Evolutionary conservation across 1,140 invertebrate species (phyloP), one percentile per base, ranked within the genome.

Genomic region (Lanistes nyassanus): DNA sequence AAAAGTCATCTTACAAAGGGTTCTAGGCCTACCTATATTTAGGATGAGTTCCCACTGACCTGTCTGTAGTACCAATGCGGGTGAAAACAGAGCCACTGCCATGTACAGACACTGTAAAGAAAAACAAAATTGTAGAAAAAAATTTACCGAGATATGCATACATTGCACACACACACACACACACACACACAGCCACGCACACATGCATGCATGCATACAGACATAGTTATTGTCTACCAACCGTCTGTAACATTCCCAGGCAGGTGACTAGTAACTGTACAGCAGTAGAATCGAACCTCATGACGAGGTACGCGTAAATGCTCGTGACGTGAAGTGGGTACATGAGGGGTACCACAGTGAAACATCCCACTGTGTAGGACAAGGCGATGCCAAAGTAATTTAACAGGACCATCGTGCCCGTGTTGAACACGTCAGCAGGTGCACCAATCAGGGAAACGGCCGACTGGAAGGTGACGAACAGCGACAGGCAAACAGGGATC

Each of bases 1-100:
- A n/a, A n/a, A n/a, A n/a, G n/a, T n/a, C n/a, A n/a, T n/a, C n/a
- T n/a, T n/a, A n/a, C n/a, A n/a, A n/a, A n/a, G n/a, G n/a, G n/a
- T n/a, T n/a, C n/a, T n/a, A n/a, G n/a, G n/a, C n/a, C n/a, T n/a
- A n/a, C n/a, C n/a, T n/a, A n/a, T n/a, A n/a, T n/a, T n/a, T n/a
- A n/a, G n/a, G n/a, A n/a, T n/a, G n/a, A n/a, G n/a, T n/a, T n/a
- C n/a, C n/a, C 29, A 21, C 70, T 60, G 91, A 96, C 95, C 94
- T 93, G 95, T 93, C 83, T 94, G 95, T 64, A 98, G 90, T 42
- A 96, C 96, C 76, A 98, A 90, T 21, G 96, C 95, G 19, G 97
- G 97, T 5, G 96, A 96, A 84, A 96, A 95, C 3, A 98, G 94
- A 5, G 96, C 95, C 3, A 98, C 95, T 4, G 95, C 94, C 42